Base-by-base conservation (phyloP, 2,888 invertebrate genomes). In the Peribatodes rhomboidaria region DNA sequence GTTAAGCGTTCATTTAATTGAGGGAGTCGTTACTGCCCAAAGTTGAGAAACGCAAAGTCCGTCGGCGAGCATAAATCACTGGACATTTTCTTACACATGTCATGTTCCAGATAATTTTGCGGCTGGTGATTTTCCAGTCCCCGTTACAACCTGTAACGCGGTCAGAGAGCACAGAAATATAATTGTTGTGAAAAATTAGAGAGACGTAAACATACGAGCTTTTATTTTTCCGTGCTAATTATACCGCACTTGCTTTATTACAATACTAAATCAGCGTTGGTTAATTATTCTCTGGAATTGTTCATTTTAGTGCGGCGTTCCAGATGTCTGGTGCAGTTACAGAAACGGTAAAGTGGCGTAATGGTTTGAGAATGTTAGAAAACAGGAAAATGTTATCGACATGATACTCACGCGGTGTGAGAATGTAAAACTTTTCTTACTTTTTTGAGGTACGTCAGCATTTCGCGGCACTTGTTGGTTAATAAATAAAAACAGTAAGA, bases 371-470 rank as follows among this genome's bases (percentile, higher is more conserved):
- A 58, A 60, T 62, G 62, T 68, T 61, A 64, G 41, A 59, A 53
- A 56, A 70, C 52, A 35, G 31, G 33, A 47, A 37, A 46, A 53
- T 42, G 58, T 63, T 63, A 67, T 53, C 60, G 13, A 66, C 65
- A 64, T 55, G 53, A 64, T 65, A 66, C 57, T 66, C 52, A 66
- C 57, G 66, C 50, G 41, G 13, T 18, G n/a, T 53, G 37, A 14
- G 53, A 53, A 18, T 56, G 64, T 42, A 37, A 57, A 49, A 44
- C 33, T 55, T 65, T 54, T 65, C 86, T 85, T 83, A 86, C 87
- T 73, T 85, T 84, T 84, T 81, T 86, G 60, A 87, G 76, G 80
- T 86, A 85, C 74, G 82, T 84, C 81, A 87, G 78, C 87, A 86
- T 86, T 65, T 50, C 56, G 52, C 55, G 41, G 55, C 52, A 63